Evolutionary conservation across 2,113 vertebrate species (phyloP).

Genomic region (Aldabrachelys gigantea): DNA sequence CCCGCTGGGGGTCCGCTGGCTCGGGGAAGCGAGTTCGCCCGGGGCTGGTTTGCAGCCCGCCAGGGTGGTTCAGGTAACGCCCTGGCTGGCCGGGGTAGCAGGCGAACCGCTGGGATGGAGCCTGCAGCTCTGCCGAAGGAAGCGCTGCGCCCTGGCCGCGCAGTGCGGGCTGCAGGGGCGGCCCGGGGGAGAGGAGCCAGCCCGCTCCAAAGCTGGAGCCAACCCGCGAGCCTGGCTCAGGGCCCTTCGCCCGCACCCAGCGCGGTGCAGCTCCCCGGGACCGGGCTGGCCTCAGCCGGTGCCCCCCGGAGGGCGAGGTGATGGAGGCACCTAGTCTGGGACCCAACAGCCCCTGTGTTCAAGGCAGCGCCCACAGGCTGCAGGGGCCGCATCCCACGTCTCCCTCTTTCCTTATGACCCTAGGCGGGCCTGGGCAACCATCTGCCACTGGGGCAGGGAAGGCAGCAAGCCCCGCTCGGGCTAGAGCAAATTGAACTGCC

Average conservation of each 20-base stretch:
- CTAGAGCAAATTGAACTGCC: not conserved
- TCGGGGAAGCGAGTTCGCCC: not conserved
- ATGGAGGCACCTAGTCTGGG: not conserved
- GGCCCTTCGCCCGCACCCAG: too few relatives aligned
- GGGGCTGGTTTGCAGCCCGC: not conserved
- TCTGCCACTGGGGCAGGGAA: not conserved
- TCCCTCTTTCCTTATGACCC: not conserved
- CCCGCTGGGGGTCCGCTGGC: not conserved
- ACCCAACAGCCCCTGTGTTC: too few relatives aligned
- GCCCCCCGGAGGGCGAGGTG: not conserved
- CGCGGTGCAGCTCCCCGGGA: too few relatives aligned
- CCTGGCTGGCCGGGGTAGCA: too few relatives aligned
- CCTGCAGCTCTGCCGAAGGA: too few relatives aligned
- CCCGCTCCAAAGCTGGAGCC: not conserved
- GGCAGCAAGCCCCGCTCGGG: not conserved
- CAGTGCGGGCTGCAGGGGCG: too few relatives aligned
- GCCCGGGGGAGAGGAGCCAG: not conserved
- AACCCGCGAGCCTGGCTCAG: too few relatives aligned
- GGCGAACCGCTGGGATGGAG: too few relatives aligned
- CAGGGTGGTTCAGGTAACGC: too few relatives aligned
- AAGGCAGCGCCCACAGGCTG: not conserved
- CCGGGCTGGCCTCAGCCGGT: not conserved
- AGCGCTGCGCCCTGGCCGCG: too few relatives aligned
- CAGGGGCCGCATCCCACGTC: not conserved
- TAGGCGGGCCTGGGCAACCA: not conserved